Evolutionary conservation across 2,113 vertebrate species (phyloP), one percentile per base, ranked within the genome.

Genomic region (Isichthys henryi): DNA sequence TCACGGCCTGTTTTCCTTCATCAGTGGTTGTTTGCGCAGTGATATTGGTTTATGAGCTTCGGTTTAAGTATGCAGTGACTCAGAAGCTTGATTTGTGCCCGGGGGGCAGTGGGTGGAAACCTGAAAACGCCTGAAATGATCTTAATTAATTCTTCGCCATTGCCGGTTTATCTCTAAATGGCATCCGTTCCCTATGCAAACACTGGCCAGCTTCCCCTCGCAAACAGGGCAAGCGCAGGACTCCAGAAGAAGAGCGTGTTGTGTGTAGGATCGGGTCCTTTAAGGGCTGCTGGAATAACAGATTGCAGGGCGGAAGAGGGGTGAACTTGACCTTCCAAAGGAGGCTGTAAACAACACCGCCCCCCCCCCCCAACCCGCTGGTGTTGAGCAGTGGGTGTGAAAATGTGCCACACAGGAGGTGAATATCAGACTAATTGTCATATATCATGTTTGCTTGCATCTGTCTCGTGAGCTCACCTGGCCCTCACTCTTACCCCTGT

Each of bases 251-350:
- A 3, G 62, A 27, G 62, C 74, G 17, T 19, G 74, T 53, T 53
- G 27, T 19, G 74, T 87, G 89, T 52, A 53, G 48, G 85, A 49
- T 52, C 43, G 48, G 85, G 77, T 53, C 23, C 21, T 86, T 48
- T 86, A 48, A 50, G 45, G 23, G 43, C 83, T 86, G 56, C 88
- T 50, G 88, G 62, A 35, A 62, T 90, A 89, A 86, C 89, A 90
- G 88, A 91, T 90, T 90, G 90, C 84, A 89, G 86, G 87, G 77
- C 89, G 53, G 49, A 58, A 86, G 90, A 86, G 89, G 31, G 86
- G 87, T 91, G 89, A 90, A 89, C 91, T 91, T 92, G 89, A 89
- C 90, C 91, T 90, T 88, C 89, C 91, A 80, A 80, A 80, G 74
- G 35, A 19, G 74, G 74, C 74, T 80, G 35, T 80, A 19, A 39